Evolutionary conservation across 2,797 vertebrate species (phyloP).

Genomic region (Anguilla obscura): DNA sequence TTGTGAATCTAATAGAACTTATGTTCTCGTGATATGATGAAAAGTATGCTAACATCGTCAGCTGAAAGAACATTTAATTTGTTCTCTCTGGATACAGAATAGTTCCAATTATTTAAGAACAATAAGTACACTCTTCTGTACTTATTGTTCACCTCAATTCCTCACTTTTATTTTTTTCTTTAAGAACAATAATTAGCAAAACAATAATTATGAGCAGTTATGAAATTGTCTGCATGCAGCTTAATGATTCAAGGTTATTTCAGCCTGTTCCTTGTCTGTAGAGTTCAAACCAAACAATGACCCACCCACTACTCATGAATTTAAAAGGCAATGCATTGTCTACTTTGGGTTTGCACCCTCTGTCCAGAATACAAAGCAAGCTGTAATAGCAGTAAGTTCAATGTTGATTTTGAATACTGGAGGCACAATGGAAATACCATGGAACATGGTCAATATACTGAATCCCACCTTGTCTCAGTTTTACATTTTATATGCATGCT

Average conservation of each 20-base stretch:
- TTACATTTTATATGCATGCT: background rate
- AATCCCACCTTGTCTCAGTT: background rate
- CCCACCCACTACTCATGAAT: background rate
- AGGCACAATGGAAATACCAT: background rate
- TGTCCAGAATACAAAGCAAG: background rate
- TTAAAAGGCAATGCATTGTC: background rate
- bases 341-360: background rate
- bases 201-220: background rate
- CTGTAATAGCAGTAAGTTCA: background rate
- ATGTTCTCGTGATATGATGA: background rate
- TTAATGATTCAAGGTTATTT: background rate
- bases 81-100: conserved; percentile 40
- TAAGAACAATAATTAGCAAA: background rate
- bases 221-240: background rate
- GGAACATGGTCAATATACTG: background rate
- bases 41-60: conserved; percentile 18
- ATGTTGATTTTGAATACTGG: background rate
- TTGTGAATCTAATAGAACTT: background rate
- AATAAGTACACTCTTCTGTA: conserved; percentile 20
- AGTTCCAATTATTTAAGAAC: conserved; percentile 25
- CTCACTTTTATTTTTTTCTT: conserved; percentile 12
- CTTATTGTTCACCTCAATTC: background rate
- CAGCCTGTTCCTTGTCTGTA: background rate
- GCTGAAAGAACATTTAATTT: conserved; percentile 34
- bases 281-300: background rate